Evolutionary conservation across 2,797 vertebrate species (phyloP), one percentile per base, ranked within the genome.

Genomic region (Mus caroli): DNA sequence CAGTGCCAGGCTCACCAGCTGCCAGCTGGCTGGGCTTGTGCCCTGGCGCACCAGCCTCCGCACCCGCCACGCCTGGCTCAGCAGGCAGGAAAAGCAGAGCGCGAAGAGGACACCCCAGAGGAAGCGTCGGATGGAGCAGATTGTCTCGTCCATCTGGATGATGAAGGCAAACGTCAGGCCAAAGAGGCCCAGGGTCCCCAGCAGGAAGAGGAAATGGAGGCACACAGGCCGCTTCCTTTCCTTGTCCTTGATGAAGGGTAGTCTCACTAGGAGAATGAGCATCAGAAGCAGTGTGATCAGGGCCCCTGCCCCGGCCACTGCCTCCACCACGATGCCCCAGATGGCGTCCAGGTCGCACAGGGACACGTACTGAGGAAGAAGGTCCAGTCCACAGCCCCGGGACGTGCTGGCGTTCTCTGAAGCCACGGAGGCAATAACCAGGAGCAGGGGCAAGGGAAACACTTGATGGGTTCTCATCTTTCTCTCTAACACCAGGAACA

Each of bases 261-360:
- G 97, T 95, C 99, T 99, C 95, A 99, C 99, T 95, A 99, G 98
- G 96, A 99, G 95, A 92, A 99, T 99, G 22, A 99, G 98, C 97
- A 98, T 98, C 43, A 99, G 98, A 86, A 99, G 95, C 20, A 99
- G 75, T 0, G 99, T 99, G 34, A 99, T 99, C 97, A 99, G 98
- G 85, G 97, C 98, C 0, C 99, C 99, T 0, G 99, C 99, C 0
- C 99, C 99, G 0, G 99, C 99, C 24, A 99, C 99, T 0, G 99
- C 99, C 98, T 99, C 99, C 34, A 99, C 98, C 0, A 99, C 99
- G 71, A 99, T 99, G 0, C 99, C 99, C 99, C 99, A 99, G 71
- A 99, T 98, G 88, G 99, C 99, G 98, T 99, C 99, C 99, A 99
- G 99, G 98, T 99, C 99, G 3, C 99, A 99, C 92, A 99, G 99